Evolutionary conservation across 1,140 invertebrate species (phyloP).

Genomic region (Drosophila trapezifrons): DNA sequence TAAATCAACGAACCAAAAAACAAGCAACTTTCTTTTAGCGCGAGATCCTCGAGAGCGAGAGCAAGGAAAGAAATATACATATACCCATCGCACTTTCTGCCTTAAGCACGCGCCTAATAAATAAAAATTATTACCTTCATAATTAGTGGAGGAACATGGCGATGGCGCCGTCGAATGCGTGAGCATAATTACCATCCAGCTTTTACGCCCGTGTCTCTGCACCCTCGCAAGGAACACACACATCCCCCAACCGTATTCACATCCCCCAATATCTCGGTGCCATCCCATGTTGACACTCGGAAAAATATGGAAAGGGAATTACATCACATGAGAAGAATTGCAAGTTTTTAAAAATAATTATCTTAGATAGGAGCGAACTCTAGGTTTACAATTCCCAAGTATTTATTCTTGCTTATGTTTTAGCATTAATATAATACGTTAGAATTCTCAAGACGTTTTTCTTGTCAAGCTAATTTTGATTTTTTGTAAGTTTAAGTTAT

Average conservation of each 20-base stretch:
- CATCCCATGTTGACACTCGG: constrained; percentile 29
- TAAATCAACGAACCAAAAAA: constrained; percentile 69
- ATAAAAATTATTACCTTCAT: constrained; percentile 83
- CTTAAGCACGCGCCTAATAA: constrained; percentile 81
- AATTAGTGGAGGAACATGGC: constrained; percentile 80
- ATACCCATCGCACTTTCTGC: constrained; percentile 56
- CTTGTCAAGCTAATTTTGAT: background rate
- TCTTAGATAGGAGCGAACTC: background rate
- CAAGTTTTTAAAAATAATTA: background rate
- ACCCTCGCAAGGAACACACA: constrained; percentile 40
- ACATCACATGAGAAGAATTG: too few relatives aligned
- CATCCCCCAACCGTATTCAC: constrained; percentile 13
- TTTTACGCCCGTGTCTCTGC: constrained; percentile 66
- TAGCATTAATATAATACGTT: background rate
- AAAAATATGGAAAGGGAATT: background rate
- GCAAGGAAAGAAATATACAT: constrained; percentile 43
- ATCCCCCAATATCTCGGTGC: constrained; percentile 12
- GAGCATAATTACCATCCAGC: constrained; percentile 76
- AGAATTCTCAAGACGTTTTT: background rate
- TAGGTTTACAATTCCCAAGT: too few relatives aligned
- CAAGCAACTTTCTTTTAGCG: constrained; percentile 49
- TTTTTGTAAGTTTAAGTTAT: background rate
- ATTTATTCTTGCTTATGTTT: background rate
- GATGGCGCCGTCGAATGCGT: constrained; percentile 70
- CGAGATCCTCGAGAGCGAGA: constrained; percentile 41